A percentile compares a stretch with the other conserved stretches of the same genome.
These are phyloP conservation scores for Glaucidium brasilianum DNA, from an alignment of 2,113 vertebrate species.

Conservation along the genomic window DNA sequence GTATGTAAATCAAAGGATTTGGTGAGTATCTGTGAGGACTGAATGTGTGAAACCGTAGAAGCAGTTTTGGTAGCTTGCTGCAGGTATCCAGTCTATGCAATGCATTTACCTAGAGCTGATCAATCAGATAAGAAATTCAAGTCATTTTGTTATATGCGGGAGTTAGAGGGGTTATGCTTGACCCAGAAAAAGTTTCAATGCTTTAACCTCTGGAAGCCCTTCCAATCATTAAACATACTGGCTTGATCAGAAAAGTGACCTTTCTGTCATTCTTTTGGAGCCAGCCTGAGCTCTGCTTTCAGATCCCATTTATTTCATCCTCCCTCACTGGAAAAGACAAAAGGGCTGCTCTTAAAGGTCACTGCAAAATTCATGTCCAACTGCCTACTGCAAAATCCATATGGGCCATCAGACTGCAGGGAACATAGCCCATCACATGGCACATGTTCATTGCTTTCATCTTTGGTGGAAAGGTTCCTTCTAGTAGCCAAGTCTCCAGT, in stretches of 20 bases:
- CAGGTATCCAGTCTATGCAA: neutral
- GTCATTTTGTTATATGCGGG: fast-evolving
- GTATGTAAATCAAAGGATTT: neutral
- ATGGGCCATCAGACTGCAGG: neutral
- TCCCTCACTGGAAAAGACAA: slow-evolving; percentile 27
- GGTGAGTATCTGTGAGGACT: neutral
- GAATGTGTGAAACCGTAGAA: neutral
- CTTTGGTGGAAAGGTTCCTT: neutral
- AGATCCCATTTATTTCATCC: slow-evolving; percentile 15
- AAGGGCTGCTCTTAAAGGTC: slow-evolving; percentile 44
- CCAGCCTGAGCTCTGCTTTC: neutral
- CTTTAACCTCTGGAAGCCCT: neutral
- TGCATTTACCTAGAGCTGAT: neutral
- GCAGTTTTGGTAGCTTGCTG: neutral
- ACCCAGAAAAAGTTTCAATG: neutral
- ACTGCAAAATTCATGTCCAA: neutral
- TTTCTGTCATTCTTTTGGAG: neutral
- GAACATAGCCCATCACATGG: neutral
- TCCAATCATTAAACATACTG: neutral
- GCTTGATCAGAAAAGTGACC: neutral
- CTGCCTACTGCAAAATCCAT: neutral
- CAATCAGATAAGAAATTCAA: neutral
- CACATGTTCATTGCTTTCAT: neutral
- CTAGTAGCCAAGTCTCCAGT: neutral
- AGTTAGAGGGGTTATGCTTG: neutral